These are phyloP conservation scores for Apamea crenata DNA, from an alignment of 2,888 invertebrate species.

Conservation along the genomic window DNA sequence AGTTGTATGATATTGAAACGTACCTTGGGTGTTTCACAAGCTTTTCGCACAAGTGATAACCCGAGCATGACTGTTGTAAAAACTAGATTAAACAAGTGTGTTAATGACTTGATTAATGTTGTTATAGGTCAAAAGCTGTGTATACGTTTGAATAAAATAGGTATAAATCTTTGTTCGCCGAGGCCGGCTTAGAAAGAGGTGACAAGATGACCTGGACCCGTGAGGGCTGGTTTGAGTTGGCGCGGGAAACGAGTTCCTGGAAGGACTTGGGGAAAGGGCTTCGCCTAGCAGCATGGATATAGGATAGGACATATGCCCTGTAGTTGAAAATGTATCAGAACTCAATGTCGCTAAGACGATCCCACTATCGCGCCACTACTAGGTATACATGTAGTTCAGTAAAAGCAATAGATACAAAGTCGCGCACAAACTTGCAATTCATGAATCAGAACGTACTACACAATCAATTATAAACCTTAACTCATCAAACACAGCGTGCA, in stretches of 20 bases:
- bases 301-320: too few relatives aligned
- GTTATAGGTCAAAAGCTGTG: slow-evolving; percentile 34
- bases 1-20: slow-evolving; percentile 39
- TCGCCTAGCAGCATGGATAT: too few relatives aligned
- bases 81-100: slow-evolving; percentile 37
- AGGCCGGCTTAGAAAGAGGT: background rate
- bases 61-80: slow-evolving; percentile 25
- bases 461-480: too few relatives aligned
- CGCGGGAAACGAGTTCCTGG: background rate
- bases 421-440: too few relatives aligned
- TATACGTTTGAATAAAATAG: slow-evolving; percentile 1
- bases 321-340: too few relatives aligned
- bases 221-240: background rate
- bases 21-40: slow-evolving; percentile 48
- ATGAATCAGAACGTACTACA: too few relatives aligned
- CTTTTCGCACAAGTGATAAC: slow-evolving; percentile 46
- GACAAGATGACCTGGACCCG: background rate
- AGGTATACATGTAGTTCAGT: too few relatives aligned
- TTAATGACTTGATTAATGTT: slow-evolving; percentile 8
- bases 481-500: too few relatives aligned
- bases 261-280: background rate
- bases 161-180: too few relatives aligned
- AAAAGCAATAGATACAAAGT: too few relatives aligned
- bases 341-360: too few relatives aligned
- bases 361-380: too few relatives aligned